Percentiles rank a stretch among this genome's conserved stretches.
These are phyloP conservation scores for Oligia latruncula DNA, from an alignment of 2,888 invertebrate genomes.

Conservation along the genomic window DNA sequence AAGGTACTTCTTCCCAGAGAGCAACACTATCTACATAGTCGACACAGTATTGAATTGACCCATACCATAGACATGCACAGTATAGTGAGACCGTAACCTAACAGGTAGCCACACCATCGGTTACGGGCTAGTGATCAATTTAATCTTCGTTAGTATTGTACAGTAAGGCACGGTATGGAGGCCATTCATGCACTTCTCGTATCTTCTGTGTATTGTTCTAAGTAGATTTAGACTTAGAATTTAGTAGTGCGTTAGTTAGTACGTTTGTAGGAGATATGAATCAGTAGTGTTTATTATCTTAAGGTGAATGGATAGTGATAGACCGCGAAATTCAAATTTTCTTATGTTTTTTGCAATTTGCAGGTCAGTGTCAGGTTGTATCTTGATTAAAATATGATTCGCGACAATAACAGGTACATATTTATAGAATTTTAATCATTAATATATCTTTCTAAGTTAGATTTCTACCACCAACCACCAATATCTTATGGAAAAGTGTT, in stretches of 20 bases:
- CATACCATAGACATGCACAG: not conserved
- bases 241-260: not conserved
- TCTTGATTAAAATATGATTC: too few relatives aligned
- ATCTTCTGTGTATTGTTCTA: conserved; percentile 9
- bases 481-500: too few relatives aligned
- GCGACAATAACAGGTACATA: too few relatives aligned
- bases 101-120: conserved; percentile 27
- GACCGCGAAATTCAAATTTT: too few relatives aligned
- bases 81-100: conserved; percentile 3
- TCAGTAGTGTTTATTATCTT: not conserved
- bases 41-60: conserved; percentile 17
- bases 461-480: too few relatives aligned
- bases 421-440: too few relatives aligned
- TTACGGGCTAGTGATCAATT: conserved; percentile 34
- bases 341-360: too few relatives aligned
- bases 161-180: conserved; percentile 3
- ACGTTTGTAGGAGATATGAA: not conserved
- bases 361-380: too few relatives aligned
- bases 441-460: too few relatives aligned
- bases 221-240: not conserved
- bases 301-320: too few relatives aligned
- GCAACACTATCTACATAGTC: conserved; percentile 3
- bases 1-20: not conserved
- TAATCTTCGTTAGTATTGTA: conserved; percentile 42
- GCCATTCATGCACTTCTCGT: not conserved